Conservation (phyloP, 2,888 invertebrate species). For the Heteromyza rotundicornis region DNA sequence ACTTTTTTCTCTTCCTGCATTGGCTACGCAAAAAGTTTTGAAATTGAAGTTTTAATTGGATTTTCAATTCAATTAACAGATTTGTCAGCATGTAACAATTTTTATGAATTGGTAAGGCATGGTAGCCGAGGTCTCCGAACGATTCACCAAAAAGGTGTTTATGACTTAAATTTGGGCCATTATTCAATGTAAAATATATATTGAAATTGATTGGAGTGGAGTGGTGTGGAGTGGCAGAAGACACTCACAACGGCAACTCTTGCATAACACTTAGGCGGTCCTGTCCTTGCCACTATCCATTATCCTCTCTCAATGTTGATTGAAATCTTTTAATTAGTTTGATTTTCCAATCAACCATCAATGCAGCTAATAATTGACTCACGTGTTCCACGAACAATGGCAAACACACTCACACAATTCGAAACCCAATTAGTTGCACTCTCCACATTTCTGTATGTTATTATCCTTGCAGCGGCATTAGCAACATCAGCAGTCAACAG, state of each 20-base stretch:
- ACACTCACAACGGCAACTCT: background rate
- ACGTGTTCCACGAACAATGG: conserved; percentile 16
- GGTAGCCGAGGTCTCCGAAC: background rate
- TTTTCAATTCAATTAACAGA: conserved; percentile 60
- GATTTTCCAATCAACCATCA: conserved; percentile 53
- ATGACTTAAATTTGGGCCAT: too few relatives aligned
- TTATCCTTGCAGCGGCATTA: background rate
- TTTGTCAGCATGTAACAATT: conserved; percentile 52
- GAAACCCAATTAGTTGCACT: conserved; percentile 51
- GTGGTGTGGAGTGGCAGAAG: background rate
- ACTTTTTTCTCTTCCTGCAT: conserved; percentile 2
- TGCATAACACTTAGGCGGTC: too few relatives aligned
- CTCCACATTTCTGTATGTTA: background rate
- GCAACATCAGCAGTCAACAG: too few relatives aligned
- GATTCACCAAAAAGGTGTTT: background rate
- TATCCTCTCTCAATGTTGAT: conserved; percentile 51
- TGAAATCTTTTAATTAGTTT: conserved; percentile 59
- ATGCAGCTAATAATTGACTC: conserved; percentile 19
- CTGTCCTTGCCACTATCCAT: too few relatives aligned
- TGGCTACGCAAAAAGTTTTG: conserved; percentile 38
- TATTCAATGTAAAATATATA: too few relatives aligned
- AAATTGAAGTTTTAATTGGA: conserved; percentile 59
- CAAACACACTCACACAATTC: too few relatives aligned
- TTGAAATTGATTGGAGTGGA: too few relatives aligned
- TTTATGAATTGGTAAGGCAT: conserved; percentile 38